These are phyloP conservation scores for Poecilobothrus nobilitatus DNA, from an alignment of 2,888 invertebrate genomes.

Conservation along the genomic window DNA sequence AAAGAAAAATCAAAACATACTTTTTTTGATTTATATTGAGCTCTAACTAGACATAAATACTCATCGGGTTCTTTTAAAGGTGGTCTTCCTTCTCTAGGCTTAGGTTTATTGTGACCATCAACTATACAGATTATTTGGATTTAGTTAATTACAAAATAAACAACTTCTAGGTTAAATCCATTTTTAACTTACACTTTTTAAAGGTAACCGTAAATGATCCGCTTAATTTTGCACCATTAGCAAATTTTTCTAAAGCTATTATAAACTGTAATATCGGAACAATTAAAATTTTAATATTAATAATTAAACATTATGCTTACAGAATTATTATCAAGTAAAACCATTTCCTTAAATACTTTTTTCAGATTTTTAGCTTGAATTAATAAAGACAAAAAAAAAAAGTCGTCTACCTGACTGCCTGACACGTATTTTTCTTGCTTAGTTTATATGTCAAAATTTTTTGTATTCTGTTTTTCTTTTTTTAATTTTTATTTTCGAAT, in stretches of 20 bases:
- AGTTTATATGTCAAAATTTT: too few relatives aligned
- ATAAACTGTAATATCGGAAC: conserved; percentile 33
- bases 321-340: conserved; percentile 42
- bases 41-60: conserved; percentile 77
- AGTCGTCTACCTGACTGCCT: too few relatives aligned
- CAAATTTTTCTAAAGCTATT: conserved; percentile 48
- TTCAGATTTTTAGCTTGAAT: too few relatives aligned
- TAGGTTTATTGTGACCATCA: conserved; percentile 69
- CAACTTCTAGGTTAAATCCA: conserved; percentile 8
- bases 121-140: conserved; percentile 46
- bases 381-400: too few relatives aligned
- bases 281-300: conserved; percentile 8
- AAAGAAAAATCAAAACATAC: conserved; percentile 25
- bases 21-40: conserved; percentile 55
- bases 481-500: too few relatives aligned
- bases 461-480: too few relatives aligned
- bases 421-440: too few relatives aligned
- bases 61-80: conserved; percentile 55
- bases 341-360: conserved; percentile 31
- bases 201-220: conserved; percentile 83
- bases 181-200: conserved; percentile 77
- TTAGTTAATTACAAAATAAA: conserved; percentile 15
- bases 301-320: conserved; percentile 29
- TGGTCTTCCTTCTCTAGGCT: conserved; percentile 59
- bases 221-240: conserved; percentile 69